These are phyloP conservation scores for Chiridota heheva DNA, from an alignment of 35 echinoderm and acorn worm species.

Conservation along the genomic window DNA sequence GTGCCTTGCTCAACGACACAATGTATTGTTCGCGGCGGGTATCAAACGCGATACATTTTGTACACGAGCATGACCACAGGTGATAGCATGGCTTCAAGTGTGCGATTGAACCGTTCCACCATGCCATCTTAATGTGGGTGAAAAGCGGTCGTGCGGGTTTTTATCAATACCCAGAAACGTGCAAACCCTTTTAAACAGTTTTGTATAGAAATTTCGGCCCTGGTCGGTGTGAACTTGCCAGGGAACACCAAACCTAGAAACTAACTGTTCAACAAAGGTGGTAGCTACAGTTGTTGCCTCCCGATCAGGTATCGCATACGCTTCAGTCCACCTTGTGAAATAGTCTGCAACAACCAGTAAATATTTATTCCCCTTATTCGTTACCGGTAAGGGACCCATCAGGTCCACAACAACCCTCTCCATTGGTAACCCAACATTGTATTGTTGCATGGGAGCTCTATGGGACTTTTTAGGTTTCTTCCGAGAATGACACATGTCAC, in stretches of 20 bases:
- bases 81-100: no score
- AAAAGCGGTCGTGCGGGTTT: conserved; percentile 17
- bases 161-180: conserved; percentile 10
- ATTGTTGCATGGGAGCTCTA: not conserved
- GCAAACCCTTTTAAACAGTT: conserved; percentile 20
- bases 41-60: no score
- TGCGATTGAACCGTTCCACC: no score
- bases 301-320: conserved; percentile 17
- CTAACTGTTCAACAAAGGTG: conserved; percentile 28
- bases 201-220: conserved; percentile 14
- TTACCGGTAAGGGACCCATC: conserved; percentile 32
- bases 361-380: conserved; percentile 32
- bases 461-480: conserved; percentile 7
- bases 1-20: no score
- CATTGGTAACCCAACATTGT: conserved; percentile 43
- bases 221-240: conserved; percentile 32
- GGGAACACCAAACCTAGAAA: conserved; percentile 47
- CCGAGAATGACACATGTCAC: conserved; percentile 33
- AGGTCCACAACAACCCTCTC: conserved; percentile 45
- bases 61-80: no score
- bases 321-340: conserved; percentile 55
- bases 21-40: not conserved
- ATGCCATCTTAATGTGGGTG: no score
- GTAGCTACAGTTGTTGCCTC: conserved; percentile 42
- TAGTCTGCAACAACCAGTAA: conserved; percentile 35